Evolutionary conservation across 2,888 invertebrate genomes (phyloP), one percentile per base, ranked within the genome.

Genomic region (Metopia argyrocephala): DNA sequence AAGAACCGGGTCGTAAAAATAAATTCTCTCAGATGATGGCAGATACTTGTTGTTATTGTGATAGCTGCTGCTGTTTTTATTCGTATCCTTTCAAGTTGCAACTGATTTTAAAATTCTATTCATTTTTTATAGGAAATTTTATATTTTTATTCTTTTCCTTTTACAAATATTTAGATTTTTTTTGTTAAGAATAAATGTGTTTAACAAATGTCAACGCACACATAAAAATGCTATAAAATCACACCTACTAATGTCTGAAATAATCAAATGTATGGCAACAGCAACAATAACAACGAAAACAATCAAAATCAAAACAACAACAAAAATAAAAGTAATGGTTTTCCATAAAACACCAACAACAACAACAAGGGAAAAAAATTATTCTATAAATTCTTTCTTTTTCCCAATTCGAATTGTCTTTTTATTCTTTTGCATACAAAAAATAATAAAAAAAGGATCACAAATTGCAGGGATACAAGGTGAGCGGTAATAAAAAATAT

Each of bases 181-280:
- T 56, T n/a, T 61, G 38, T 12, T 28, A 15, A 25, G 31, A 56
- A 61, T 25, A 54, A 74, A 75, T 81, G 74, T 81, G 66, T 81
- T 81, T 78, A 81, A 75, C 81, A 81, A 81, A 81, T 81, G 81
- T 78, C 87, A 86, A 86, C 85, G 87, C 86, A 85, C 85, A 87
- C 83, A 84, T 87, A 84, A 87, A 85, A 86, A 87, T 85, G 84
- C 88, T 85, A 87, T 87, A 87, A 87, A 88, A 88, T 87, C 88
- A 87, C 87, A 87, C 87, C 87, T 87, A 85, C 87, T 85, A 85
- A 83, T 78, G 85, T 84, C 84, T 86, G 86, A 85, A 87, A 88
- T 87, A 87, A 88, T 87, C 87, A 85, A 31, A 7, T 12, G 38
- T 12, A 31, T 31, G 31, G 85, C 68, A 64, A 21, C 6, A n/a